phyloP scores from a whole-genome alignment of 2,113 vertebrate species.

The Semnopithecus entellus region DNA sequence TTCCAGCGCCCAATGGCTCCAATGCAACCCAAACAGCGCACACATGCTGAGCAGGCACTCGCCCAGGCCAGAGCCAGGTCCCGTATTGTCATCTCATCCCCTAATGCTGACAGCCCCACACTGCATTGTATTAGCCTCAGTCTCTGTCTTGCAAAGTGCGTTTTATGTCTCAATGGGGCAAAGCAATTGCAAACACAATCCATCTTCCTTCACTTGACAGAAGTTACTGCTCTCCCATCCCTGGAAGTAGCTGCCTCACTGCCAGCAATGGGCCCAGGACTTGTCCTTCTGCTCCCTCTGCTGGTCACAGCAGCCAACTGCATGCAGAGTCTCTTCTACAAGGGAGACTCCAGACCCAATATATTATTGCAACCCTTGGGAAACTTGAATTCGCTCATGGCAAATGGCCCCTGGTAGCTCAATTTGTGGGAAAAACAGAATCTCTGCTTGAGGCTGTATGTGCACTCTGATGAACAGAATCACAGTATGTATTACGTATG shows the following conservation, averaged over 20 bases:
- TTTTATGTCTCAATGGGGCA: neutral
- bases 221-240: neutral
- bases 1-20: accelerated
- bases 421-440: neutral
- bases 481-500: neutral
- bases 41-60: no score
- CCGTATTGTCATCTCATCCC: neutral
- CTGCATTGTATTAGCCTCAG: neutral
- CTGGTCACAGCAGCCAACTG: neutral
- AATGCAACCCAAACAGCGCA: accelerated
- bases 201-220: neutral
- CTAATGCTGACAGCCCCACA: neutral
- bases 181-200: neutral
- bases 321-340: neutral
- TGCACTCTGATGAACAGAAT: neutral
- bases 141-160: neutral
- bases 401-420: neutral
- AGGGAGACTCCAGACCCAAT: no score
- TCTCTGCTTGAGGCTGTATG: neutral
- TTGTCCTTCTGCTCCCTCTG: constrained; percentile 46
- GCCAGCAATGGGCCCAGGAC: accelerated
- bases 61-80: neutral
- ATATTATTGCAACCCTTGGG: neutral
- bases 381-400: neutral
- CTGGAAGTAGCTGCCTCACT: neutral